Conservation (phyloP, 2,797 vertebrate genomes). For the Toxotes lorentzi region DNA sequence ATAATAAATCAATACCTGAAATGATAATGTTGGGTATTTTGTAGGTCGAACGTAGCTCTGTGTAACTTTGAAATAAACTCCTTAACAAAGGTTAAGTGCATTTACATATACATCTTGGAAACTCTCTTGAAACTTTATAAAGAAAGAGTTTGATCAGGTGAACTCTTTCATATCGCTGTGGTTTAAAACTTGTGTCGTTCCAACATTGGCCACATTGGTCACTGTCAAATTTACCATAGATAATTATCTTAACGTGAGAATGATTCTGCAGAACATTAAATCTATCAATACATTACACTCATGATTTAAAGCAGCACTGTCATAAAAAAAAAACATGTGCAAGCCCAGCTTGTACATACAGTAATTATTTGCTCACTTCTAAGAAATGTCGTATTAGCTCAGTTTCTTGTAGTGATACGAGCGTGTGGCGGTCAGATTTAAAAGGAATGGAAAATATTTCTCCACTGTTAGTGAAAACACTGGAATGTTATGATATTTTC, state of each 20-base stretch:
- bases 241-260: slow-evolving; percentile 25
- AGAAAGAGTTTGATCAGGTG: neutral
- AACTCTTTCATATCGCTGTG: neutral
- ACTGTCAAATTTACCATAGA: slow-evolving; percentile 26
- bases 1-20: neutral
- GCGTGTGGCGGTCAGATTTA: slow-evolving; percentile 6
- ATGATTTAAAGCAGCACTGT: slow-evolving; percentile 67
- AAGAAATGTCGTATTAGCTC: slow-evolving; percentile 31
- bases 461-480: slow-evolving; percentile 51
- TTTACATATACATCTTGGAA: neutral
- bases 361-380: slow-evolving; percentile 41
- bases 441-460: slow-evolving; percentile 35
- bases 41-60: neutral
- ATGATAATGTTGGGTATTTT: neutral
- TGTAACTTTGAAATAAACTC: slow-evolving; percentile 2
- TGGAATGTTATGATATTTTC: slow-evolving; percentile 51
- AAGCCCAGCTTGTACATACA: slow-evolving; percentile 77
- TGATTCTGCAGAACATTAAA: slow-evolving; percentile 52
- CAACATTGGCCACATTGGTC: slow-evolving; percentile 8
- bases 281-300: slow-evolving; percentile 44
- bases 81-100: neutral
- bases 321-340: slow-evolving; percentile 55
- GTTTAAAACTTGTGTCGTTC: slow-evolving; percentile 14
- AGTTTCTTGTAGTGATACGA: slow-evolving; percentile 24
- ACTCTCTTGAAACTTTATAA: neutral